Percentiles rank a stretch among this genome's conserved stretches.
These are phyloP conservation scores for Panzeria rudis DNA, from an alignment of 2,888 invertebrate species.

Conservation along the genomic window DNA sequence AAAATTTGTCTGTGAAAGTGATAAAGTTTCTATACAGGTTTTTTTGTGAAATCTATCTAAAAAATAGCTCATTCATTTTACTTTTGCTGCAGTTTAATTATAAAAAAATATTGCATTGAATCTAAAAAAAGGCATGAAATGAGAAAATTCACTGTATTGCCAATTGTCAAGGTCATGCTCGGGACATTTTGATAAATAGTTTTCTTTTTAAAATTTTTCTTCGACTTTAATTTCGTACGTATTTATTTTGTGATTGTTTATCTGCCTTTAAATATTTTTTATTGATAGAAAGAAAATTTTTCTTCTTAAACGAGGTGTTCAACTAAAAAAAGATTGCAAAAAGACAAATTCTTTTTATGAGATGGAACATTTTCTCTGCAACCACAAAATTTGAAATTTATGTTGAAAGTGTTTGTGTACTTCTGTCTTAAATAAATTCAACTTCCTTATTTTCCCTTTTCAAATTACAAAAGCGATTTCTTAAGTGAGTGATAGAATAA, in stretches of 20 bases:
- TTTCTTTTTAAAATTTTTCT: conserved; percentile 44
- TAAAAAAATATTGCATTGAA: conserved; percentile 35
- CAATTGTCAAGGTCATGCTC: conserved; percentile 72
- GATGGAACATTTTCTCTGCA: conserved; percentile 8
- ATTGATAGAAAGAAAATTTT: conserved; percentile 39
- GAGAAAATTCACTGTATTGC: conserved; percentile 50
- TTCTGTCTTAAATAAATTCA: conserved; percentile 44
- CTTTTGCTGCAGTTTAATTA: conserved; percentile 22
- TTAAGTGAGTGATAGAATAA: conserved; percentile 16
- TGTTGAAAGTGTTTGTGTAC: conserved; percentile 12
- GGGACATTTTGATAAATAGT: conserved; percentile 72
- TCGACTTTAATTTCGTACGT: not conserved
- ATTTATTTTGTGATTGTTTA: conserved; percentile 46
- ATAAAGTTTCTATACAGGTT: no score
- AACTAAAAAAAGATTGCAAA: not conserved
- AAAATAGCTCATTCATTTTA: conserved; percentile 13
- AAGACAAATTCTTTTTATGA: conserved; percentile 28
- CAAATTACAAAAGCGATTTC: conserved; percentile 22
- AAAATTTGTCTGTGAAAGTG: no score
- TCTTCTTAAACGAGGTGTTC: conserved; percentile 48
- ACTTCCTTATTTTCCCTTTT: conserved; percentile 24
- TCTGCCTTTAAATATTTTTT: conserved; percentile 43
- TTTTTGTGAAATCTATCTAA: no score
- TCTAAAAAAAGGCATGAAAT: conserved; percentile 41
- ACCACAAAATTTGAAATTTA: conserved; percentile 44